These are phyloP conservation scores for Leucania comma DNA, from an alignment of 2,888 invertebrate genomes.

Conservation along the genomic window DNA sequence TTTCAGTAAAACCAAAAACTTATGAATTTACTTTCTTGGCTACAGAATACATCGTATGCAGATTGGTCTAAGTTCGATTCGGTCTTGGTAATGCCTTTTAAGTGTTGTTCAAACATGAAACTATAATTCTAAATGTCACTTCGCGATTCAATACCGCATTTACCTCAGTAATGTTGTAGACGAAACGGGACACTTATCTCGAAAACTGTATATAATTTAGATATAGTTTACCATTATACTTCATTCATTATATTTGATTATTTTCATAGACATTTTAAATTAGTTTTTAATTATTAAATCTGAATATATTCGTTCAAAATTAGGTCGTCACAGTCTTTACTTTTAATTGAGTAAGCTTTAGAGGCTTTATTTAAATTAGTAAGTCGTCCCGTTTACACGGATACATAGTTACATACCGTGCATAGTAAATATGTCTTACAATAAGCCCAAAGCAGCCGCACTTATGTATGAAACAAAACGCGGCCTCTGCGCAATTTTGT, in stretches of 20 bases:
- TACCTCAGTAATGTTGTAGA: constrained; percentile 68
- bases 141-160: constrained; percentile 67
- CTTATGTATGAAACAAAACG: neutral
- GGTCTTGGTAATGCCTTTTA: constrained; percentile 54
- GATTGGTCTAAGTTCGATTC: constrained; percentile 30
- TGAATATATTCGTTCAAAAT: constrained; percentile 28
- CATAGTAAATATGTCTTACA: constrained; percentile 55
- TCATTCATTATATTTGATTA: constrained; percentile 33
- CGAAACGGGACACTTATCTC: constrained; percentile 62
- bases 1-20: neutral
- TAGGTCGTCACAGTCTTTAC: constrained; percentile 16
- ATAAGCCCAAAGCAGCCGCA: neutral
- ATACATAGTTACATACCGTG: constrained; percentile 55
- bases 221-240: constrained; percentile 29
- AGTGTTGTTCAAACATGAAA: constrained; percentile 29
- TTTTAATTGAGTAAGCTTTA: constrained; percentile 23
- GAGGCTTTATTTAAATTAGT: constrained; percentile 14
- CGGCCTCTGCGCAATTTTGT: neutral
- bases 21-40: constrained; percentile 25
- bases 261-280: constrained; percentile 35
- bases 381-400: constrained; percentile 61
- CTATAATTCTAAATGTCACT: constrained; percentile 40
- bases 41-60: constrained; percentile 15
- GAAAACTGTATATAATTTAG: constrained; percentile 45
- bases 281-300: constrained; percentile 40